Evolutionary conservation across 1,140 invertebrate genomes (phyloP).

Genomic region (Monomorium pharaonis): DNA sequence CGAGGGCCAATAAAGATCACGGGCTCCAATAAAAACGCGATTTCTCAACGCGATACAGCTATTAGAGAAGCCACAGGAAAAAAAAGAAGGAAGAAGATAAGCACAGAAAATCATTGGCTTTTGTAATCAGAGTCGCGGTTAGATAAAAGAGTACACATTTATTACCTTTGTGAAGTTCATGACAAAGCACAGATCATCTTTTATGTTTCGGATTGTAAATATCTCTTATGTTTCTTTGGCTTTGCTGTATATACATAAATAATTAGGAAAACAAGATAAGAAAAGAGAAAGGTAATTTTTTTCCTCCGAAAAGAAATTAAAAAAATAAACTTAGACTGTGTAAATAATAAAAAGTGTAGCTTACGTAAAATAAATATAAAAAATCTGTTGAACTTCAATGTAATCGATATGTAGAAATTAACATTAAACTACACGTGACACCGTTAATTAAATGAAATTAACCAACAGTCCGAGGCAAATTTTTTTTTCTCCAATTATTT

Average conservation of each 20-base stretch:
- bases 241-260: background rate
- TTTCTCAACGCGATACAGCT: background rate
- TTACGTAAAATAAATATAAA: background rate
- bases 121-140: background rate
- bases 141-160: background rate
- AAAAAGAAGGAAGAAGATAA: background rate
- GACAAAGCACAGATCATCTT: background rate
- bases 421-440: background rate
- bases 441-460: background rate
- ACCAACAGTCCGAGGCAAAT: background rate
- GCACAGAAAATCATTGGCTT: background rate
- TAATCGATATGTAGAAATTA: background rate
- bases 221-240: background rate
- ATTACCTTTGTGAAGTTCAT: background rate
- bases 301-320: background rate
- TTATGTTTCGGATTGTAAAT: background rate
- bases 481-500: constrained; percentile 8
- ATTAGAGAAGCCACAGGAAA: background rate
- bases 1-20: background rate
- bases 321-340: background rate
- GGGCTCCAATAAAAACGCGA: background rate
- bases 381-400: background rate
- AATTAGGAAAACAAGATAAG: background rate
- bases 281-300: background rate
- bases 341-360: background rate